These are phyloP conservation scores for Tyrannus savana DNA, from an alignment of 2,113 vertebrate genomes.

Conservation along the genomic window DNA sequence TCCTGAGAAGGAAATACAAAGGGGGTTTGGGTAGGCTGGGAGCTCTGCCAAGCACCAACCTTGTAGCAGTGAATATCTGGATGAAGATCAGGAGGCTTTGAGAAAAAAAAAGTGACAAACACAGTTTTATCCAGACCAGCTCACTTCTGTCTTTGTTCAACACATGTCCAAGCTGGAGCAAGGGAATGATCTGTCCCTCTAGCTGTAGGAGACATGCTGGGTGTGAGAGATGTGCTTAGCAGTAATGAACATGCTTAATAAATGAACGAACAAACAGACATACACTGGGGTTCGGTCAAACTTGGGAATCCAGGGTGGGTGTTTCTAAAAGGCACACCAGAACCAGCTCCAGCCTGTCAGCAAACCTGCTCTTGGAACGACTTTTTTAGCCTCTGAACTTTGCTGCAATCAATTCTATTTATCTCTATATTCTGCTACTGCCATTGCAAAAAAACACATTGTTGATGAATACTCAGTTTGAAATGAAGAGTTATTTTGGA, in stretches of 20 bases:
- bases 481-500: not conserved
- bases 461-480: not conserved
- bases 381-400: constrained; percentile 17
- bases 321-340: constrained; percentile 11
- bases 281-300: not conserved
- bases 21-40: not conserved
- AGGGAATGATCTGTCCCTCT: not conserved
- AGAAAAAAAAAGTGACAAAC: not conserved
- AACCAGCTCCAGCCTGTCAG: not conserved
- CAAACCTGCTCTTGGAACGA: not conserved
- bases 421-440: not conserved
- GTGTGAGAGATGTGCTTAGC: not conserved
- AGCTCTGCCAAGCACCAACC: not conserved
- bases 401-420: not conserved
- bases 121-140: not conserved
- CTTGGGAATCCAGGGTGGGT: constrained; percentile 29
- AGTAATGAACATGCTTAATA: not conserved
- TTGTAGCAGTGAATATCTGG: not conserved
- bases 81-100: not conserved
- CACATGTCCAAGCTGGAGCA: not conserved
- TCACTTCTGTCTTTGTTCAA: not conserved
- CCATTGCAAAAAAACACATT: not conserved
- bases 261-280: not conserved
- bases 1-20: not conserved
- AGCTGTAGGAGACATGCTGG: not conserved